Base-by-base conservation (phyloP, 1,140 invertebrate genomes). In the Acyrthosiphon pisum region DNA sequence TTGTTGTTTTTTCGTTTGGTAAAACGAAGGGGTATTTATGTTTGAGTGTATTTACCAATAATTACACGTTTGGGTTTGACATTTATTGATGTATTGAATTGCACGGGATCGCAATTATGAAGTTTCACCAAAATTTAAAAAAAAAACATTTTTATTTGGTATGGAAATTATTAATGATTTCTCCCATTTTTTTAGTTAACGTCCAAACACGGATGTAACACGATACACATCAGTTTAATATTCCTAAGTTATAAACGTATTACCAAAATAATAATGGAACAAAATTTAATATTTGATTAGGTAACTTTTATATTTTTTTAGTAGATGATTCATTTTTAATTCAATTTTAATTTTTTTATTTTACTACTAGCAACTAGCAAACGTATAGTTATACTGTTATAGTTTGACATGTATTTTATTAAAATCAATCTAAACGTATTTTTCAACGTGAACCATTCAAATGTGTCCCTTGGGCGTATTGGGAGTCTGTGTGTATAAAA, bases 81-180 rank as follows among this genome's bases (percentile, higher is more conserved):
- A 76, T 35, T n/a, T 76, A n/a, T n/a, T 76, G n/a, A 18, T 9
- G 60, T 35, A 35, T 18, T 76, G 14, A 76, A n/a, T 76, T 76
- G 14, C 4, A 6, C 0, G 14, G 6, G 60, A n/a, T 76, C 6
- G 60, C 0, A 11, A 11, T 68, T 30, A 68, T 68, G 26, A 56
- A 76, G 60, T 76, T 76, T 76, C 60, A 35, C 30, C 14, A 18
- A n/a, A 68, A 68, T n/a, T n/a, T 68, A 18, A 76, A 76, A 18
- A n/a, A n/a, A 76, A n/a, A 76, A n/a, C 50, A 53, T 53, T 53
- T 22, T 53, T 53, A 23, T 53, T 53, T 20, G 60, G 6, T 76
- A 76, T n/a, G 30, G 60, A 76, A 76, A 68, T 68, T 68, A 68
- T n/a, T 68, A 68, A 76, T 76, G 30, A 76, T 76, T n/a, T 76